These are phyloP conservation scores for Ovis canadensis DNA, from an alignment of 2,113 vertebrate species.

Conservation along the genomic window DNA sequence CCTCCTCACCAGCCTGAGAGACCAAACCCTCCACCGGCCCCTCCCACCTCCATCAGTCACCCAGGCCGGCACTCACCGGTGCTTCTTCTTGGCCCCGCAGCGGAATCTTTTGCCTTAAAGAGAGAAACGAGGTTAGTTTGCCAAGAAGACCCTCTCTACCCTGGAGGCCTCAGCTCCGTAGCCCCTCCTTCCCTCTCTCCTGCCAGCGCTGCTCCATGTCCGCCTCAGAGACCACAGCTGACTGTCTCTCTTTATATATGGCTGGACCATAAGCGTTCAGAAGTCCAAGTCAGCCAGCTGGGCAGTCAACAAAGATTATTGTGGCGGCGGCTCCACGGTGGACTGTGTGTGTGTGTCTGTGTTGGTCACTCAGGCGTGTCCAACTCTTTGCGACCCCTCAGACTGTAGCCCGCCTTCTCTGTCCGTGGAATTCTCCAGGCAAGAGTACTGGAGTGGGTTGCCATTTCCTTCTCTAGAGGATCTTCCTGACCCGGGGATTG, in stretches of 20 bases:
- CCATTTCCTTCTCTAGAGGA: neutral
- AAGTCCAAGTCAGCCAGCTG: too few species aligned
- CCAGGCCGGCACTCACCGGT: constrained; percentile 65
- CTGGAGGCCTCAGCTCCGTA: too few species aligned
- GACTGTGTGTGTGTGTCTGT: neutral
- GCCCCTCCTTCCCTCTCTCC: neutral
- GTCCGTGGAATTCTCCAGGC: neutral
- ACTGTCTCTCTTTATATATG: neutral
- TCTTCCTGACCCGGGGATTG: neutral
- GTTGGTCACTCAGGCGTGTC: neutral
- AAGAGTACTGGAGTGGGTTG: neutral
- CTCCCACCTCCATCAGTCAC: neutral
- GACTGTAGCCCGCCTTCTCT: neutral
- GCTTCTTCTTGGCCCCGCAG: constrained; percentile 80
- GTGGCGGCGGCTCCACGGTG: rapidly evolving
- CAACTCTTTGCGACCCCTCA: neutral
- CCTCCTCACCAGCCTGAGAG: neutral
- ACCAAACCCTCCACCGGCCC: rapidly evolving
- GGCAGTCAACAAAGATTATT: neutral
- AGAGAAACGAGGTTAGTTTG: neutral
- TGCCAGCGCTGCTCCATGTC: neutral
- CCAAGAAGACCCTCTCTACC: neutral
- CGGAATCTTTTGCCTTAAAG: constrained; percentile 83
- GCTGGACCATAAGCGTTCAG: neutral
- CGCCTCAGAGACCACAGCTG: neutral